Evolutionary conservation across 1,140 invertebrate species (phyloP), one percentile per base, ranked within the genome.

Genomic region (Hycleus cichorii): DNA sequence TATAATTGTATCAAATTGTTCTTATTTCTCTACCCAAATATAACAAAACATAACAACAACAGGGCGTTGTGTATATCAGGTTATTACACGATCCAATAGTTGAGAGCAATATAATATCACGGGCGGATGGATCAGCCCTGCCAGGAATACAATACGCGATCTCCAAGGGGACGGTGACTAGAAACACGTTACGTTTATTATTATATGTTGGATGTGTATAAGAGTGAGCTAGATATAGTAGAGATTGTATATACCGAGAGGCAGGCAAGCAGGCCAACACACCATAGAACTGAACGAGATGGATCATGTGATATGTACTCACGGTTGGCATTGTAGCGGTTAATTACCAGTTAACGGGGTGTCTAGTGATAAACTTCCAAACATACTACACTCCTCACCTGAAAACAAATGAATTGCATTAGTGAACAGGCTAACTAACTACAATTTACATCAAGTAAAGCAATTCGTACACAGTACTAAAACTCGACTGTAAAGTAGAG

Each of bases 61-160:
- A 32, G 32, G 32, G 32, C 32, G 43, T 12, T 60, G 45, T 52
- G 47, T 61, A 51, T 51, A 59, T 60, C 58, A 58, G 62, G 59
- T 62, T 66, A 68, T 68, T 68, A 66, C 60, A 66, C 64, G 59
- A 62, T 62, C 64, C 64, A 68, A 68, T 66, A 64, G 66, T 61
- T 55, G 40, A 47, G 58, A 46, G 62, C 58, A 57, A 60, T 66
- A 66, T 66, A 68, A 66, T 68, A 64, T 68, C 66, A 68, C 62
- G 62, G 61, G 40, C 59, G 66, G 59, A 53, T 62, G 66, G 56
- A 54, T 61, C 56, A 55, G 59, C 58, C 58, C 53, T 58, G 27
- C 27, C 6, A 59, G 47, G 56, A 47, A 58, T 59, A 58, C 56
- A 61, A 59, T 61, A 47, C 52, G 59, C 32, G 32, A 49, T 60